Evolutionary conservation across 2,797 vertebrate species (phyloP).

Genomic region (Mionectes olivaceus): DNA sequence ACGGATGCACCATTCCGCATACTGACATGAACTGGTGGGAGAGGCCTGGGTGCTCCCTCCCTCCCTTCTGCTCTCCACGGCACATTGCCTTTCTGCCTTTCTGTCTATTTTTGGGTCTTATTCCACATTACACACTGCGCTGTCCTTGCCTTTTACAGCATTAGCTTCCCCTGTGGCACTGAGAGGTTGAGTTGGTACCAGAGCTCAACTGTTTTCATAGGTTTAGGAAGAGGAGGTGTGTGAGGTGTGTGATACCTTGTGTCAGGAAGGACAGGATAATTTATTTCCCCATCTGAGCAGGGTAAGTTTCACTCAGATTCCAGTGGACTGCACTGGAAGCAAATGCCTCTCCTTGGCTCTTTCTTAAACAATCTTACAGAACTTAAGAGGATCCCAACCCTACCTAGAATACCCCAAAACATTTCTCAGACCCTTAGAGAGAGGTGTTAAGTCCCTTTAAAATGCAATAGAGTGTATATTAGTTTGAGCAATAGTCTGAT

Average conservation of each 20-base stretch:
- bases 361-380: background rate
- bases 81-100: conserved; percentile 32
- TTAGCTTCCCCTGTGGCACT: background rate
- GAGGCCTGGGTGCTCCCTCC: background rate
- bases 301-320: background rate
- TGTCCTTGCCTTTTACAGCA: conserved; percentile 11
- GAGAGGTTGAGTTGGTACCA: background rate
- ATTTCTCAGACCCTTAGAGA: background rate
- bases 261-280: background rate
- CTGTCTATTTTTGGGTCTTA: conserved; percentile 3
- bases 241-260: background rate
- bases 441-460: background rate
- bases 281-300: background rate
- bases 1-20: conserved; percentile 56
- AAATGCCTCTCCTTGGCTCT: background rate
- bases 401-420: background rate
- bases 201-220: background rate
- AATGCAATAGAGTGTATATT: background rate
- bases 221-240: background rate
- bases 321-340: background rate
- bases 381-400: background rate
- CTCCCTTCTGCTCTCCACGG: background rate
- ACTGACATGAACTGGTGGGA: conserved; percentile 56
- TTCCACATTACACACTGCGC: background rate
- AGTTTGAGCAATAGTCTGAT: background rate